phyloP scores from a whole-genome alignment of 2,797 vertebrate genomes.

The Vultur gryphus region DNA sequence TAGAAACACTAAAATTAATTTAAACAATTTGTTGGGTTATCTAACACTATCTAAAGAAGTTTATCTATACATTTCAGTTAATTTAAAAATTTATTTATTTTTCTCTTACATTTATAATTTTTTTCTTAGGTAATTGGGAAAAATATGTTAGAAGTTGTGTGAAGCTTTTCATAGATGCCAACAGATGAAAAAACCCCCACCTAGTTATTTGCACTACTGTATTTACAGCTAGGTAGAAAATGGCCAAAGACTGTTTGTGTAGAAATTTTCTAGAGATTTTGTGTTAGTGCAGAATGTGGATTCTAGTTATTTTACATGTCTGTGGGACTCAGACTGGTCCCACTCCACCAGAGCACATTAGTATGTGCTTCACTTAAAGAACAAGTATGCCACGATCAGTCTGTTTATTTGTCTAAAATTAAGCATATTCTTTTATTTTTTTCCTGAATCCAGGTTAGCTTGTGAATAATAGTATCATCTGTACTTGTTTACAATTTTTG shows the following conservation, averaged over 20 bases:
- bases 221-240: not conserved
- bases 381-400: accelerated
- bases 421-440: not conserved
- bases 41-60: not conserved
- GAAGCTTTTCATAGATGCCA: not conserved
- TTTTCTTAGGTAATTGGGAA: not conserved
- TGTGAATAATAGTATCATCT: not conserved
- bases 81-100: not conserved
- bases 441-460: not conserved
- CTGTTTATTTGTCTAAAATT: not conserved
- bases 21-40: not conserved
- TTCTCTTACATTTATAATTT: not conserved
- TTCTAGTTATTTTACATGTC: not conserved
- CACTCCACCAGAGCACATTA: not conserved
- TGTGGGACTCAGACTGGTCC: not conserved
- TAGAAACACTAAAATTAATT: not conserved
- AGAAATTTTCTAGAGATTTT: not conserved
- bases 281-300: not conserved
- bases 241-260: not conserved
- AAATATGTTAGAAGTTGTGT: not conserved
- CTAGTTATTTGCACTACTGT: not conserved
- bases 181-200: not conserved
- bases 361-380: not conserved
- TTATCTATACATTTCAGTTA: not conserved
- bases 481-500: not conserved